Conservation (phyloP, 1,140 invertebrate species). For the Trichomalopsis sarcophagae region DNA sequence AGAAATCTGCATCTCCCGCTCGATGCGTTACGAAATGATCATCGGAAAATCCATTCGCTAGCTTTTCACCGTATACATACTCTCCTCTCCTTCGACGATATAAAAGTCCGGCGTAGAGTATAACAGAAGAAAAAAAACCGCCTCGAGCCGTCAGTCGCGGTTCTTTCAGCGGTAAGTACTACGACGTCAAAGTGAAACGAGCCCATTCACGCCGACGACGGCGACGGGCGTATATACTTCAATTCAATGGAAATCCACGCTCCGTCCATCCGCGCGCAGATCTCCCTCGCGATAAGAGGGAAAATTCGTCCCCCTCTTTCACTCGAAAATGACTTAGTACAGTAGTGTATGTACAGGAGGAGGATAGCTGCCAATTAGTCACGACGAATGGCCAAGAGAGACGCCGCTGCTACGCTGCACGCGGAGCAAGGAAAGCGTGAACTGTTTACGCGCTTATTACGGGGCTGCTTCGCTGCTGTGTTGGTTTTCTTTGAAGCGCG, state of each 20-base stretch:
- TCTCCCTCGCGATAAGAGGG: background rate
- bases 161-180: constrained; percentile 18
- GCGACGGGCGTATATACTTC: background rate
- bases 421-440: constrained; percentile 65
- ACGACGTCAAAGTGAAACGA: background rate
- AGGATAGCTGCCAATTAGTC: constrained; percentile 29
- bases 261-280: background rate
- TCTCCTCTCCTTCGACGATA: background rate
- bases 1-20: background rate
- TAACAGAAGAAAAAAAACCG: background rate
- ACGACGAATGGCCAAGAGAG: background rate
- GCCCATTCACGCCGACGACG: background rate
- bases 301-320: constrained; percentile 19
- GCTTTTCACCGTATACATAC: background rate
- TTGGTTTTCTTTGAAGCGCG: background rate
- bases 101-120: background rate
- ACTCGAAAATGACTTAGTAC: background rate
- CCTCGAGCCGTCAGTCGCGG: background rate
- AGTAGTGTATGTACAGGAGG: background rate
- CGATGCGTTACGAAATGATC: background rate
- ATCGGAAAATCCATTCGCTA: background rate
- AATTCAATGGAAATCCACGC: constrained; percentile 33
- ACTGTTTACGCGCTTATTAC: constrained; percentile 67
- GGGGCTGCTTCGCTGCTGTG: constrained; percentile 18
- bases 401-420: constrained; percentile 20